Base-by-base conservation (phyloP, 2,888 invertebrate species). In the Arrhopalites spinosus region DNA sequence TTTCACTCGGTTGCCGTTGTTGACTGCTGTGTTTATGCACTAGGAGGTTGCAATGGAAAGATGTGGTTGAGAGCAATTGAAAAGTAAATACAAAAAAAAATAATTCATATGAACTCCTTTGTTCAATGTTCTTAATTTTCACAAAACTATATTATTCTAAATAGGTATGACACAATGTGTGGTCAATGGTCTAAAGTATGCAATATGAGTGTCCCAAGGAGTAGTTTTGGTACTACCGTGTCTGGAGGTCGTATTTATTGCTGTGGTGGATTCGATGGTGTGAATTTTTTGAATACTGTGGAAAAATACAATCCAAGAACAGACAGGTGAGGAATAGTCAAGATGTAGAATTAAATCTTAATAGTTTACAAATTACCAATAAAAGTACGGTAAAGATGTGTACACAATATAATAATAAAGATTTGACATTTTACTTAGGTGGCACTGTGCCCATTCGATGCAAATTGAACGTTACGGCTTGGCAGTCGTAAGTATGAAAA, bases 301-400 rank as follows among this genome's bases (percentile, higher is more conserved):
- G 84, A 84, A 79, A 84, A 85, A 75, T 85, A 84, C 77, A 85
- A 85, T 78, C 84, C 85, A 45, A 78, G 83, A 15, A 84, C 84
- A 11, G 83, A 84, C 76, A 83, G 84, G 80, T 83, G 71, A 69
- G 56, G 5, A 30, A 70, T 13, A 27, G 15, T 1, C 29, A 17
- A 23, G 8, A 23, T 59, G 11, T 50, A 23, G n/a, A 1, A 70
- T 50, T 70, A 45, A 66, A 23, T 56, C n/a, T 2, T 56, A 7
- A 56, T 56, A 20, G 1, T n/a, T 17, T 56, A n/a, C 20, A n/a
- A 56, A n/a, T 56, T 45, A 15, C 23, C 23, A 56, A 20, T 56
- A n/a, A 1, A 20, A 2, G 23, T 20, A 2, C 20, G n/a, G 53
- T 56, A 1, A 47, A 47, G 7, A 47, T 53, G 17, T 56, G 53